Evolutionary conservation across 2,888 invertebrate genomes (phyloP), one percentile per base, ranked within the genome.

Genomic region (Bombylius major): DNA sequence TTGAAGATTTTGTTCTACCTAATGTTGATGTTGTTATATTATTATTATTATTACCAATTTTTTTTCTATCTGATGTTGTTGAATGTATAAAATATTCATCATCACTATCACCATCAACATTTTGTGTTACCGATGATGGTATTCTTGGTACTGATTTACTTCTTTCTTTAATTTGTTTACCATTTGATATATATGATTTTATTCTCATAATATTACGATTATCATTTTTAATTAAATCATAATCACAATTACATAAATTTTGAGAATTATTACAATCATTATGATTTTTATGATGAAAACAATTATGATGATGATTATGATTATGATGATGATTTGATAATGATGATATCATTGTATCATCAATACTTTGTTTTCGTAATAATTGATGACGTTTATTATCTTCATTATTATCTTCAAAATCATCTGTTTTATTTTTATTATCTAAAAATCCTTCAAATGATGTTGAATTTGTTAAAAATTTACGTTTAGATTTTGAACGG

Each of bases 61-160:
- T 42, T 42, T 11, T 42, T 11, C 11, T 42, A 8, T 46, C 53
- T 9, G 31, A 36, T 32, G 47, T 42, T 23, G 39, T 1, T 1
- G 39, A 42, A 42, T 3, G 4, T 11, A 36, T 39, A 8, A 39
- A 34, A 32, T 32, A 53, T 12, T 59, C 59, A 33, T 58, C 58
- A 48, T 59, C 56, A 52, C 53, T 55, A 12, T 65, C 55, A 8
- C 62, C 65, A 51, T 70, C 70, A 9, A 60, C 57, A 51, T 65
- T 63, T 9, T 67, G 65, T 34, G 66, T 5, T 65, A 61, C 50
- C 39, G 47, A 47, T 8, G 65, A 62, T 4, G 69, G 67, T n/a
- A 72, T 70, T 39, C 72, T 64, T 4, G 73, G 70, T 51, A 73
- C 73, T 1, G 73, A 74, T 51, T 71, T 72, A 61, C 74, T 74